These are phyloP conservation scores for Acrobeloides nanus DNA, from an alignment of 2,888 invertebrate genomes.

Conservation along the genomic window DNA sequence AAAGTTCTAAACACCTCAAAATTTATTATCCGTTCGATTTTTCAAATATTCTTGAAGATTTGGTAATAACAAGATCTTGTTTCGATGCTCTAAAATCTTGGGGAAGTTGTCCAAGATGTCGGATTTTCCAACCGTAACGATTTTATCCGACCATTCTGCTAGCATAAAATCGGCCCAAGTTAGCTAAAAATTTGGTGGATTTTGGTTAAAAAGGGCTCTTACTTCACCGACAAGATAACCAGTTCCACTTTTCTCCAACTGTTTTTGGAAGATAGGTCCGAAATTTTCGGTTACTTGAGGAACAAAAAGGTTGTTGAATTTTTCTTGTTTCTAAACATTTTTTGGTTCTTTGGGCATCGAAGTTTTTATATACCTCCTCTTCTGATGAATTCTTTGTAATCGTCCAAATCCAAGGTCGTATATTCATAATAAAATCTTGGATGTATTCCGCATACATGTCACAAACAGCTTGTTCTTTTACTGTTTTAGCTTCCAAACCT, in stretches of 20 bases:
- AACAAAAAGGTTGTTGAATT: slow-evolving; percentile 17
- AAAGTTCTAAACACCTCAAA: too few relatives aligned
- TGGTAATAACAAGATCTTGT: slow-evolving; percentile 19
- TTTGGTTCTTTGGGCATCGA: too few relatives aligned
- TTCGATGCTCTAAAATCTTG: slow-evolving; percentile 18
- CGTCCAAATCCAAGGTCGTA: slow-evolving; percentile 23
- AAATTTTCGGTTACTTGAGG: slow-evolving; percentile 19
- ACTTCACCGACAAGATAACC: slow-evolving; percentile 24
- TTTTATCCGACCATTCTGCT: slow-evolving; percentile 20
- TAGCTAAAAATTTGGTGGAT: too few relatives aligned
- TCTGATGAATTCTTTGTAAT: too few relatives aligned
- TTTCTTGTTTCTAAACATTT: too few relatives aligned
- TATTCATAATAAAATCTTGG: slow-evolving; percentile 17
- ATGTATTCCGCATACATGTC: slow-evolving; percentile 19
- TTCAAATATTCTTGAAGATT: slow-evolving; percentile 25
- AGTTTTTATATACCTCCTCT: too few relatives aligned
- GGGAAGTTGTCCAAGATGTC: slow-evolving; percentile 22
- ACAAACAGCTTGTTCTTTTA: slow-evolving; percentile 25
- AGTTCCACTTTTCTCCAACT: slow-evolving; percentile 20
- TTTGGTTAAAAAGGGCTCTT: too few relatives aligned
- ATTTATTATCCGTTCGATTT: slow-evolving; percentile 25
- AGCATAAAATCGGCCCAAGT: slow-evolving; percentile 21
- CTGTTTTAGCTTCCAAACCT: slow-evolving; percentile 19
- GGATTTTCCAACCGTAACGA: slow-evolving; percentile 16
- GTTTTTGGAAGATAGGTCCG: slow-evolving; percentile 22